A percentile compares a stretch with the other conserved stretches of the same genome.
phyloP scores from a whole-genome alignment of 2,888 invertebrate genomes.

The Mycogona germanica region DNA sequence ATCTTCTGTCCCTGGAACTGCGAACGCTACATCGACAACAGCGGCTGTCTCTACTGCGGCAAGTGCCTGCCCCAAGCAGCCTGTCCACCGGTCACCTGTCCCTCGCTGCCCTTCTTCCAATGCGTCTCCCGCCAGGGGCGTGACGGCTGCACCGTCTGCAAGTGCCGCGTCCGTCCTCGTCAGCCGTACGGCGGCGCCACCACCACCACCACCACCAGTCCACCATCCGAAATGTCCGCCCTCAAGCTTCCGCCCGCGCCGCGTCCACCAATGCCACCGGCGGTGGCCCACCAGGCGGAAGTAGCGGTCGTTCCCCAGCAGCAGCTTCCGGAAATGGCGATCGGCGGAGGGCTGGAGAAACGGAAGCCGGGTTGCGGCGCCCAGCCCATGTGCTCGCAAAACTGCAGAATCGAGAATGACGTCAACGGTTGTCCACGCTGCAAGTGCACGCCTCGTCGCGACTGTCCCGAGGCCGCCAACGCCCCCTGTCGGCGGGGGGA shows the following conservation, averaged over 20 bases:
- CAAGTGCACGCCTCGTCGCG: neutral
- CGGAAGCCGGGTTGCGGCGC: neutral
- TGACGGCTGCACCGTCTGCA: conserved; percentile 14
- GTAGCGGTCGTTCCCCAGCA: no score
- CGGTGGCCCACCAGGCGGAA: neutral
- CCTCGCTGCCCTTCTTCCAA: conserved; percentile 5
- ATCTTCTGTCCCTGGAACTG: conserved; percentile 15
- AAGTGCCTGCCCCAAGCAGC: neutral
- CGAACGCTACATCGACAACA: conserved; percentile 15
- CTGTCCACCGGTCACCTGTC: conserved; percentile 11
- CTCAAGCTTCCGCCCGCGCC: no score
- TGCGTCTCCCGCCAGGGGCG: conserved; percentile 9
- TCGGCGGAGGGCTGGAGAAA: no score
- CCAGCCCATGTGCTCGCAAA: conserved; percentile 8
- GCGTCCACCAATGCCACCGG: neutral
- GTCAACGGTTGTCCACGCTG: conserved; percentile 6
- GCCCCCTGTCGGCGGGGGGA: neutral
- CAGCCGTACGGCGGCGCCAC: neutral
- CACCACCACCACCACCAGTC: no score
- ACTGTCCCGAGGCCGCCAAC: neutral
- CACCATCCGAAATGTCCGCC: no score
- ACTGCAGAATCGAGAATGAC: conserved; percentile 4
- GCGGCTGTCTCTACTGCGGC: conserved; percentile 14
- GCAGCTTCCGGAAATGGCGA: no score
- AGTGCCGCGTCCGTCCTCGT: neutral